Evolutionary conservation across 2,797 vertebrate species (phyloP), one percentile per base, ranked within the genome.

Genomic region (Serranus cabrilla): DNA sequence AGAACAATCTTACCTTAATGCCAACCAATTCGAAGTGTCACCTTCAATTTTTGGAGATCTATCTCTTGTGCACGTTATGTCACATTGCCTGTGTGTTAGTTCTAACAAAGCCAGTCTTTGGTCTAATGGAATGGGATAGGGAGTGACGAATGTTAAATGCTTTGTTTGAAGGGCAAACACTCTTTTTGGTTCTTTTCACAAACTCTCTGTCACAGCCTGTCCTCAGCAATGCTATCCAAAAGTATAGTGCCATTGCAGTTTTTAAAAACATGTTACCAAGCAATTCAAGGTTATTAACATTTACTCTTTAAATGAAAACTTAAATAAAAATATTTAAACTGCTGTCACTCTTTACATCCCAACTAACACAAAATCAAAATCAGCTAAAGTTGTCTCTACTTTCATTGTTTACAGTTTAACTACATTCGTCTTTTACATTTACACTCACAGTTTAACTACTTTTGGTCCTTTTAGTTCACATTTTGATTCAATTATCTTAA

Each of bases 21-120:
- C 83, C 23, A 12, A 83, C 87, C 91, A 90, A 91, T 91, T 91
- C 75, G 34, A 75, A 82, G 85, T 91, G 94, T 93, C 94, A 92
- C 91, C 91, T 93, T 92, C 89, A 89, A 91, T 93, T 89, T 91
- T 81, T 78, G 74, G 64, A 87, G 89, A 89, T 87, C 76, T 75
- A 50, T 89, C 84, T 85, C 79, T 59, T 69, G 69, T 76, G 80
- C 81, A 78, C 57, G 16, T 87, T 86, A 84, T 92, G 91, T 89
- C 90, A 90, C 87, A 75, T 71, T 23, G 89, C 52, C 80, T 69
- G 83, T 76, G 52, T 88, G 87, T 89, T 65, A 87, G 64, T n/a
- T 65, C 71, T 79, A 88, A 89, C 83, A 82, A 86, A 90, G 77
- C 56, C 61, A 7, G 42, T 23, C 59, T 76, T 50, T 21, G 60